Conservation (phyloP, 2,797 vertebrate species). For the Cirrhinus mrigala region DNA sequence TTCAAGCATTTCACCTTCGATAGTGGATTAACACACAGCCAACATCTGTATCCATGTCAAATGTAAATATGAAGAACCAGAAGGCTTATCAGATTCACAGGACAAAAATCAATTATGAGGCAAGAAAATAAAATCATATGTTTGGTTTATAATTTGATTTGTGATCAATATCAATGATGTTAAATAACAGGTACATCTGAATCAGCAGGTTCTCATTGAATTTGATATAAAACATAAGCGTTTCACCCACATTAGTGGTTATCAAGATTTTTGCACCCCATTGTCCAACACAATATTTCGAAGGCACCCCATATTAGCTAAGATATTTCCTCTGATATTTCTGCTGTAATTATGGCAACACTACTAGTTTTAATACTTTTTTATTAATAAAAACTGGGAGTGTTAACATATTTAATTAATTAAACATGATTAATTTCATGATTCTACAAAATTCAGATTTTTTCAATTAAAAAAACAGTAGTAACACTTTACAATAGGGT, state of each 20-base stretch:
- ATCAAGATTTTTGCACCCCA: background rate
- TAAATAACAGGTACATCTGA: background rate
- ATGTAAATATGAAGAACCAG: background rate
- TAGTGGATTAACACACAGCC: background rate
- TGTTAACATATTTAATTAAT: background rate
- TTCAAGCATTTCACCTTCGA: background rate
- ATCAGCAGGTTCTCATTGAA: background rate
- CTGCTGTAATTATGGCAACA: background rate
- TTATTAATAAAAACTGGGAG: background rate
- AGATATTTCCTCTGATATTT: background rate
- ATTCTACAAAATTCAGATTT: background rate
- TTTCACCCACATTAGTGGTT: background rate
- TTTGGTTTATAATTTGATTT: background rate
- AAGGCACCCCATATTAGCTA: background rate
- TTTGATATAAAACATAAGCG: conserved; percentile 1
- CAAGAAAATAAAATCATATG: background rate
- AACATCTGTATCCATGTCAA: background rate
- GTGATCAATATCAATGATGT: background rate
- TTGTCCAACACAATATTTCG: background rate
- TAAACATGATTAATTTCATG: background rate
- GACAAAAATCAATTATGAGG: background rate
- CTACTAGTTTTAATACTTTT: background rate
- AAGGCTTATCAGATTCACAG: background rate
- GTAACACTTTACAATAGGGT: no score
- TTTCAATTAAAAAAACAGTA: no score